Evolutionary conservation across 2,113 vertebrate species (phyloP).

Genomic region (Leptodactylus fuscus): DNA sequence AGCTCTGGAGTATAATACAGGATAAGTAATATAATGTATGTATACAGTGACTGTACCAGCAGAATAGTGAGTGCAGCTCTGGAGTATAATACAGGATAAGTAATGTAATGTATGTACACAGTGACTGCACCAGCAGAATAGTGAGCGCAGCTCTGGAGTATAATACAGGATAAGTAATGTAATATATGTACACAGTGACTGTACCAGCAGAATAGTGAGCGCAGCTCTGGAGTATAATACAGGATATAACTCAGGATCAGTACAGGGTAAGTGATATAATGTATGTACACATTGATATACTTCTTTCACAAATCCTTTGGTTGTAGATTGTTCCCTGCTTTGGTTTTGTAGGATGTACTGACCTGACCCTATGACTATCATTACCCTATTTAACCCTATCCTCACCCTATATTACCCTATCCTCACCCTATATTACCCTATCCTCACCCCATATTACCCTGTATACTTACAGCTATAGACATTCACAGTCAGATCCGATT

Average conservation of each 20-base stretch:
- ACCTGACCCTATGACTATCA: background rate
- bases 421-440: background rate
- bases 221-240: background rate
- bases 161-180: too few species aligned
- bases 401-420: background rate
- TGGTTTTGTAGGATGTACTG: background rate
- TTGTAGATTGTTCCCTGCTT: background rate
- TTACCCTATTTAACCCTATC: background rate
- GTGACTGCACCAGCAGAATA: too few species aligned
- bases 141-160: too few species aligned
- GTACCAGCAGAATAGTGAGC: too few species aligned
- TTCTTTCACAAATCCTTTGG: background rate
- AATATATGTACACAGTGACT: too few species aligned
- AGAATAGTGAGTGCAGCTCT: too few species aligned
- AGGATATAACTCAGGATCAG: background rate
- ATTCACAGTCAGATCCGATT: background rate
- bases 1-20: too few species aligned
- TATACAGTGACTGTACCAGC: too few species aligned
- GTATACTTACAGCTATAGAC: background rate
- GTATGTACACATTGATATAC: constrained; percentile 13
- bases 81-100: too few species aligned
- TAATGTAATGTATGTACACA: too few species aligned
- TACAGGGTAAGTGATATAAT: background rate
- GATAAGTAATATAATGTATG: too few species aligned
- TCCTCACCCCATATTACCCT: background rate